Evolutionary conservation across 2,888 invertebrate species (phyloP).

Genomic region (Eumerus sabulonum): DNA sequence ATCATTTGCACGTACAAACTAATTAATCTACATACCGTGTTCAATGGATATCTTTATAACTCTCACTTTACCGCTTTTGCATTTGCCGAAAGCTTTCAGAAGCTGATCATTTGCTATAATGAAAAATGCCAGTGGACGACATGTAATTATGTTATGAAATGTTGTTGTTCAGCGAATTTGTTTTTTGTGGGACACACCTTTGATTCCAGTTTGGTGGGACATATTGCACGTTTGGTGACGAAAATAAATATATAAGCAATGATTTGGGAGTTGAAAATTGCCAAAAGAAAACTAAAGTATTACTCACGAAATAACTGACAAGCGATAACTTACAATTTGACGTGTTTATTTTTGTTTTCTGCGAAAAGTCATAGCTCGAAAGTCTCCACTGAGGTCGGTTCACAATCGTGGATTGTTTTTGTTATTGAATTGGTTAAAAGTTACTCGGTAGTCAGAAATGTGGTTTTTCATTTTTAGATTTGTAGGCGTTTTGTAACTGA

Average conservation of each 20-base stretch:
- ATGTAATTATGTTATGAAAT: not conserved
- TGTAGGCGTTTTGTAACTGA: no score
- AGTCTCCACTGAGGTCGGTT: slow-evolving; percentile 29
- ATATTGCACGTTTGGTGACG: slow-evolving; percentile 79
- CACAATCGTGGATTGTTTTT: not conserved
- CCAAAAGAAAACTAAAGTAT: slow-evolving; percentile 26
- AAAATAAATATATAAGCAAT: slow-evolving; percentile 30
- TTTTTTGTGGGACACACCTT: slow-evolving; percentile 82
- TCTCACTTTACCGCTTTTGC: slow-evolving; percentile 87
- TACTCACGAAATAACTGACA: slow-evolving; percentile 48
- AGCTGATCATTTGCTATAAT: slow-evolving; percentile 90
- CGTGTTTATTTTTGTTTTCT: slow-evolving; percentile 48
- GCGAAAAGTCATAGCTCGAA: not conserved
- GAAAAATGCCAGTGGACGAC: no score
- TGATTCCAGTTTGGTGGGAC: slow-evolving; percentile 95
- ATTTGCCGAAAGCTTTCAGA: slow-evolving; percentile 89
- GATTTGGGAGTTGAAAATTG: slow-evolving; percentile 1
- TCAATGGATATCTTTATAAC: slow-evolving; percentile 91
- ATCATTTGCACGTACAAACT: slow-evolving; percentile 50
- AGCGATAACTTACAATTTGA: slow-evolving; percentile 37
- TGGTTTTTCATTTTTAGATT: no score
- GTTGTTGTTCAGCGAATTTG: no score
- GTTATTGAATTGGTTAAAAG: no score
- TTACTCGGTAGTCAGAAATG: no score
- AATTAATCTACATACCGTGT: slow-evolving; percentile 83